Evolutionary conservation across 2,113 vertebrate species (phyloP).

Genomic region (Sebastes fasciatus): DNA sequence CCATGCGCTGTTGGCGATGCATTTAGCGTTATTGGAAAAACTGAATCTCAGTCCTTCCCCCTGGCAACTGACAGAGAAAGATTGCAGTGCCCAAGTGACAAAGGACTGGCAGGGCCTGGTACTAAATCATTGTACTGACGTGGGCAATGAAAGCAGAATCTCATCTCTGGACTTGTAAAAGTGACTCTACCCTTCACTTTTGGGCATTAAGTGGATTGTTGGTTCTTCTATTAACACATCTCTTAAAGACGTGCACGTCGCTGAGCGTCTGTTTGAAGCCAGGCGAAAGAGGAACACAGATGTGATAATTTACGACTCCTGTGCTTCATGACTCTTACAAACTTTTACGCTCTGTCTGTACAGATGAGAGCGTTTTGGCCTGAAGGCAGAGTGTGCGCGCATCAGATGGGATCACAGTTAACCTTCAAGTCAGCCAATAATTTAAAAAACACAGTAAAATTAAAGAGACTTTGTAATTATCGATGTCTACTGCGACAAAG

Average conservation of each 20-base stretch:
- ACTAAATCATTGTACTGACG: conserved; percentile 81
- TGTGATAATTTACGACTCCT: conserved; percentile 62
- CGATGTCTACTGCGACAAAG: conserved; percentile 49
- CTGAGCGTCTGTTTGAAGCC: conserved; percentile 50
- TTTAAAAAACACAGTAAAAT: conserved; percentile 79
- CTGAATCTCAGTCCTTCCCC: conserved; percentile 75
- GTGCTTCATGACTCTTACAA: conserved; percentile 60
- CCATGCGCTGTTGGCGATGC: conserved; percentile 74
- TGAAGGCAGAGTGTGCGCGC: conserved; percentile 84
- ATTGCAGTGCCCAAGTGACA: conserved; percentile 83
- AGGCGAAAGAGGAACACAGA: conserved; percentile 24
- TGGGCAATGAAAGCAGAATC: conserved; percentile 72
- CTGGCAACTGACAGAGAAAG: conserved; percentile 84
- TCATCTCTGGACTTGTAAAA: conserved; percentile 79
- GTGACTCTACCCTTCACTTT: conserved; percentile 77
- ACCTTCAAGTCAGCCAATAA: conserved; percentile 93
- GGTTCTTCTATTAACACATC: conserved; percentile 76
- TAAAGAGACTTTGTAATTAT: conserved; percentile 62
- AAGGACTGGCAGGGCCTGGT: conserved; percentile 77
- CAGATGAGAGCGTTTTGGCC: conserved; percentile 36
- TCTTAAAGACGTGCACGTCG: conserved; percentile 63
- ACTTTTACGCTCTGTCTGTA: conserved; percentile 48
- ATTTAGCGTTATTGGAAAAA: conserved; percentile 85
- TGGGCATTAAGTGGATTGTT: conserved; percentile 81
- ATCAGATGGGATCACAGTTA: conserved; percentile 89